Evolutionary conservation across 2,113 vertebrate genomes (phyloP).

Genomic region (Erythrocercus mccallii): DNA sequence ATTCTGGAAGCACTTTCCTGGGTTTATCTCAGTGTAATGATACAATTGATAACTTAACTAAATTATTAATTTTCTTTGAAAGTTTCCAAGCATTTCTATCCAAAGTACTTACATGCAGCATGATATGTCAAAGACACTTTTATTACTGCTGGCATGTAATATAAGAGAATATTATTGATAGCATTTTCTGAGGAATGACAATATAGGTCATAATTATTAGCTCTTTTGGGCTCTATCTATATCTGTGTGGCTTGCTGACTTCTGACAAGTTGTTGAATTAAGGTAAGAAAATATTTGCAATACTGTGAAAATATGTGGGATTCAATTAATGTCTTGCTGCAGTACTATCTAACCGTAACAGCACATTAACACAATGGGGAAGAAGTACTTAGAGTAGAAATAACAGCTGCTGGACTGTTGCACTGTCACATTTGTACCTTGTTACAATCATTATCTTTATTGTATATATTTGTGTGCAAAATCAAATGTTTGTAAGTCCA

Average conservation of each 20-base stretch:
- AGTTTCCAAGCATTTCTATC: background rate
- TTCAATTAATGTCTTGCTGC: background rate
- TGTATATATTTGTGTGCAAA: background rate
- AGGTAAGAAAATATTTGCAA: background rate
- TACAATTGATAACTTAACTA: background rate
- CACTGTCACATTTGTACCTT: background rate
- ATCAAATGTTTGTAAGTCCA: background rate
- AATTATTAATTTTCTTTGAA: background rate
- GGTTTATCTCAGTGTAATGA: background rate
- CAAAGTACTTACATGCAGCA: background rate
- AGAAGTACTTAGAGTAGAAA: background rate
- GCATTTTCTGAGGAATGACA: background rate
- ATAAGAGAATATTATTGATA: background rate
- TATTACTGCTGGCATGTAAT: background rate
- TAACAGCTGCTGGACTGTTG: background rate
- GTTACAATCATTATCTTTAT: background rate
- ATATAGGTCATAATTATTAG: background rate
- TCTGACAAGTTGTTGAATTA: background rate
- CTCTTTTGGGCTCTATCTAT: background rate
- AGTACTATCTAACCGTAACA: background rate
- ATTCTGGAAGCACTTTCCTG: background rate
- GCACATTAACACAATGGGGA: background rate
- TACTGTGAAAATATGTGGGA: background rate
- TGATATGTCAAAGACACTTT: background rate
- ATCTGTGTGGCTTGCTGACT: background rate